Conservation (phyloP, 2,888 invertebrate species). For the Pyrgus malvae region DNA sequence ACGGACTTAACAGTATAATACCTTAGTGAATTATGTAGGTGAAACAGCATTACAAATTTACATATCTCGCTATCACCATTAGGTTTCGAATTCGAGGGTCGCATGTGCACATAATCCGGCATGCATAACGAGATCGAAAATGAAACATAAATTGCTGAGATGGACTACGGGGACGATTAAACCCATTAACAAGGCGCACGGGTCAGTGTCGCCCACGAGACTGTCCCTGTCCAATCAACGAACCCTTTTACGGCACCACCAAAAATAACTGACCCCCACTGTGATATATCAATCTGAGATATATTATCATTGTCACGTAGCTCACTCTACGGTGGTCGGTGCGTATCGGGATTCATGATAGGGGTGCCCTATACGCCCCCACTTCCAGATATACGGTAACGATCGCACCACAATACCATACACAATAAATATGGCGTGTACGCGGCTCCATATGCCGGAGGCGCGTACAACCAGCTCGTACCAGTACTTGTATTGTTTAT, state of each 20-base stretch:
- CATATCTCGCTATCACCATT: slow-evolving; percentile 63
- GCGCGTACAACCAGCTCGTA: slow-evolving; percentile 59
- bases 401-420: slow-evolving; percentile 78
- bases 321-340: slow-evolving; percentile 60
- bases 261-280: slow-evolving; percentile 34
- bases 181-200: slow-evolving; percentile 74
- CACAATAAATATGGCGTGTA: slow-evolving; percentile 76
- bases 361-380: slow-evolving; percentile 69
- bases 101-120: slow-evolving; percentile 67
- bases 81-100: slow-evolving; percentile 55
- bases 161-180: slow-evolving; percentile 77
- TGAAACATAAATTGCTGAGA: slow-evolving; percentile 79
- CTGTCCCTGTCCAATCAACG: slow-evolving; percentile 69
- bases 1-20: slow-evolving; percentile 3
- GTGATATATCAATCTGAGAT: slow-evolving; percentile 32
- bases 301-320: slow-evolving; percentile 51
- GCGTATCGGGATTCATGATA: slow-evolving; percentile 79
- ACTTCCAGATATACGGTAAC: slow-evolving; percentile 76
- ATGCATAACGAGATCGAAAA: slow-evolving; percentile 79
- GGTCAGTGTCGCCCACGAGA: slow-evolving; percentile 62
- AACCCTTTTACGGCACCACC: slow-evolving; percentile 60
- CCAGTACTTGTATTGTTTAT: slow-evolving; percentile 78
- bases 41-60: slow-evolving; percentile 50
- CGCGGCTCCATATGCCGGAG: slow-evolving; percentile 64
- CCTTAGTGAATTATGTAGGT: slow-evolving; percentile 5